phyloP scores from a whole-genome alignment of 2,888 invertebrate genomes.

The Yponomeuta cagnagella region DNA sequence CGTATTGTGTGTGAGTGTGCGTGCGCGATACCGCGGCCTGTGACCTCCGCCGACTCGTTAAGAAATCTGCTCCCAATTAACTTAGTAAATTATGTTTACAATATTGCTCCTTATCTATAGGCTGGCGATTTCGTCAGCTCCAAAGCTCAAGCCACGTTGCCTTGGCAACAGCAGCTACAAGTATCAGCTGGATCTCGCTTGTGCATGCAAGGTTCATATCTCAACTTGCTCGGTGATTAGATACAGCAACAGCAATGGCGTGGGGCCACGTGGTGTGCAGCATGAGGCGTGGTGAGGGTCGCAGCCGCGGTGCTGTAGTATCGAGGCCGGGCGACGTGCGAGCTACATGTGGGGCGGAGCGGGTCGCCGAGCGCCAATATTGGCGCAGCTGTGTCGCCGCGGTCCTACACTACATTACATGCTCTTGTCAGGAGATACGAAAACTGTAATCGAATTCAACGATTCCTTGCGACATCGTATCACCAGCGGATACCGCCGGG shows the following conservation, averaged over 20 bases:
- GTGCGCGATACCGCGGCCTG: background rate
- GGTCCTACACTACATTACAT: background rate
- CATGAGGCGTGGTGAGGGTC: no score
- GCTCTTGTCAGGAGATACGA: background rate
- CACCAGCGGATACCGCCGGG: background rate
- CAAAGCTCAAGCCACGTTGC: background rate
- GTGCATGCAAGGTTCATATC: no score
- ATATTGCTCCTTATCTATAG: background rate
- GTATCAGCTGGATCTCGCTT: background rate
- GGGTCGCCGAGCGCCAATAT: background rate
- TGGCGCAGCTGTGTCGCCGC: background rate
- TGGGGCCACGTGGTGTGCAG: no score
- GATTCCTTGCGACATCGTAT: background rate
- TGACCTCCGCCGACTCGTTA: background rate
- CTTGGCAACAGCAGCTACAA: background rate
- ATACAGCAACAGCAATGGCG: no score
- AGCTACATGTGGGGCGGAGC: no score
- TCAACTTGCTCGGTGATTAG: no score
- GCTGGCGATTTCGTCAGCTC: background rate
- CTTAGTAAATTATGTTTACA: background rate
- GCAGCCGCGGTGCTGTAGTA: no score
- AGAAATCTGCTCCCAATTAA: slow-evolving; percentile 1
- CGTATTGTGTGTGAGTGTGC: background rate
- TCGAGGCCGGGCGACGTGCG: no score
- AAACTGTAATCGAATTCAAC: slow-evolving; percentile 3